Evolutionary conservation across 2,113 vertebrate species (phyloP).

Genomic region (Ameiurus melas): DNA sequence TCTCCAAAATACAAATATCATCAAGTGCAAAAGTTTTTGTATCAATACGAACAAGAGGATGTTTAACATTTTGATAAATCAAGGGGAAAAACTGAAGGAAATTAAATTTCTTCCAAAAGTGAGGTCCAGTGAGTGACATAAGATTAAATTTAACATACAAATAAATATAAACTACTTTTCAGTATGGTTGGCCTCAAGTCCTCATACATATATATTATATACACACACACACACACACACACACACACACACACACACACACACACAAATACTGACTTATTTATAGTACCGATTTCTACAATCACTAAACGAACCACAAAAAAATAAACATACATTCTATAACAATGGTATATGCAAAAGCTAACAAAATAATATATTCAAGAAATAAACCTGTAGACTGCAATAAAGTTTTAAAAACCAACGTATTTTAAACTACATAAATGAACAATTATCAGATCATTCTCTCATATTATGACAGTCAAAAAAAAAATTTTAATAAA

Average conservation of each 20-base stretch:
- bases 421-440: not conserved
- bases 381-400: not conserved
- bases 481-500: not conserved
- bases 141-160: conserved; percentile 7
- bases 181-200: not conserved
- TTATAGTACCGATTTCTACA: not conserved
- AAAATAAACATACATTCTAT: not conserved
- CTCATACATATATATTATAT: not conserved
- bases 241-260: too few species aligned
- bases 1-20: not conserved
- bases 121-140: conserved; percentile 21
- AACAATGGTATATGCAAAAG: not conserved
- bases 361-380: conserved; percentile 7
- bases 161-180: not conserved
- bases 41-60: conserved; percentile 1
- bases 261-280: not conserved
- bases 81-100: not conserved
- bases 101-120: not conserved
- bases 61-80: not conserved
- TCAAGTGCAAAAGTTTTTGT: not conserved
- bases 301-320: not conserved
- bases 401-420: too few species aligned
- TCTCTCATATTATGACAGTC: too few species aligned
- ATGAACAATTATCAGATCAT: conserved; percentile 8
- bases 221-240: too few species aligned